Evolutionary conservation across 2,797 vertebrate genomes (phyloP), one percentile per base, ranked within the genome.

Genomic region (Limnodromus scolopaceus): DNA sequence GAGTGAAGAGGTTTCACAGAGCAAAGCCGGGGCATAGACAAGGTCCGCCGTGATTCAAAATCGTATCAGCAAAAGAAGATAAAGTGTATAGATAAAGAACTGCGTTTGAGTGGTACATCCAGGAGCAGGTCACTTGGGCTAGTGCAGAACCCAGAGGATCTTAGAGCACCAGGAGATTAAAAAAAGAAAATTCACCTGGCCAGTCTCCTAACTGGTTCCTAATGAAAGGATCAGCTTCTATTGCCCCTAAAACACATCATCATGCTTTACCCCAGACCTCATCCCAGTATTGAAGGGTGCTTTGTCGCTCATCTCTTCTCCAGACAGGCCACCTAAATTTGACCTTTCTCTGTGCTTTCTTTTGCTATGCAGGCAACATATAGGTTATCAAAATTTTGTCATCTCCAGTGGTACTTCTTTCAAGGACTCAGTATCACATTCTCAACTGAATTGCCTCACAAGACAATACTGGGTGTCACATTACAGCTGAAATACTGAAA

Each of bases 1-100:
- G 64, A 94, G 76, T 77, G 18, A 89, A 83, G 71, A 83, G 68
- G 89, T 92, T 95, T 87, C 60, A 83, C 58, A 64, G 91, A 61
- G 76, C 65, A 87, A 75, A 84, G 57, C 72, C 75, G n/a, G 57
- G 46, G 15, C 18, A 5, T 25, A 70, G 91, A 36, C 65, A 71
- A 94, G 84, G 84, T 91, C 93, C 71, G 11, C 25, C 51, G 54
- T 43, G 57, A 65, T 79, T 94, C 46, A 43, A 93, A 95, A 82
- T 74, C 74, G 2, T 76, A 71, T 87, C 51, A 80, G 76, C 70
- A 74, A 89, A 89, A 94, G 51, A 80, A 92, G 90, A 87, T 91
- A 43, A 89, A 93, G 24, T 84, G 39, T 54, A 41, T 89, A 82
- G 84, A 93, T 64, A 88, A 92, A 88, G 60, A 90, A 64, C 13